A percentile compares a stretch with the other conserved stretches of the same genome.
phyloP scores from a whole-genome alignment of 2,113 vertebrate genomes.

The Electrona antarctica region DNA sequence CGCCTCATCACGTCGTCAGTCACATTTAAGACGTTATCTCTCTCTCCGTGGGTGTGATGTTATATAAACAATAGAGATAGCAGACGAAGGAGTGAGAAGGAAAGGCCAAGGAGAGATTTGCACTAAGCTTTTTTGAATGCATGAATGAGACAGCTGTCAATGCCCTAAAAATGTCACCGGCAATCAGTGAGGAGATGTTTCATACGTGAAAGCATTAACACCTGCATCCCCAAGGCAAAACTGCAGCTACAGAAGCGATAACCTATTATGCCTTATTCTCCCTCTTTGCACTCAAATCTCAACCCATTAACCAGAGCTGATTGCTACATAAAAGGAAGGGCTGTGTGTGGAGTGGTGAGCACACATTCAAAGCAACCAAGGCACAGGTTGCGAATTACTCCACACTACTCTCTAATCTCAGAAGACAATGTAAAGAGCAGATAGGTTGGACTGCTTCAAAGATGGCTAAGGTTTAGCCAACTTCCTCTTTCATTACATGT shows the following conservation, averaged over 20 bases:
- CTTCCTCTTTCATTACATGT: not conserved
- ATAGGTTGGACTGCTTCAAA: not conserved
- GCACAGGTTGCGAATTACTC: not conserved
- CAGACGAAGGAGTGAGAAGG: not conserved
- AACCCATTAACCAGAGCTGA: conserved; percentile 32
- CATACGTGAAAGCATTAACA: conserved; percentile 79
- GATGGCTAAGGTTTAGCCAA: not conserved
- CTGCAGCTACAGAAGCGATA: conserved; percentile 18
- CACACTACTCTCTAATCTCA: not conserved
- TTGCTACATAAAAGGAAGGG: conserved; percentile 23
- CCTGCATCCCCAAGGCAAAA: conserved; percentile 71
- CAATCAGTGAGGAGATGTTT: conserved; percentile 80
- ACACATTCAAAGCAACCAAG: conserved; percentile 25
- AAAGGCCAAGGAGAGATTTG: conserved; percentile 14
- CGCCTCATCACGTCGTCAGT: conserved; percentile 13
- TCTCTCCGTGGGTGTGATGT: conserved; percentile 6
- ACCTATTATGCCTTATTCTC: conserved; percentile 20
- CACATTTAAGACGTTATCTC: conserved; percentile 23
- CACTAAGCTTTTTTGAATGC: conserved; percentile 16
- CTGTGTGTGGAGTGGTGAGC: conserved; percentile 14
- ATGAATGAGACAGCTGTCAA: conserved; percentile 58
- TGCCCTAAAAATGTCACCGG: conserved; percentile 86
- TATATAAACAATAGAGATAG: conserved; percentile 18
- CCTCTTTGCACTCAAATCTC: conserved; percentile 20
- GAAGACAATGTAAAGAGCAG: not conserved